phyloP scores from a whole-genome alignment of 1,140 invertebrate genomes.

The Andricus grossulariae region DNA sequence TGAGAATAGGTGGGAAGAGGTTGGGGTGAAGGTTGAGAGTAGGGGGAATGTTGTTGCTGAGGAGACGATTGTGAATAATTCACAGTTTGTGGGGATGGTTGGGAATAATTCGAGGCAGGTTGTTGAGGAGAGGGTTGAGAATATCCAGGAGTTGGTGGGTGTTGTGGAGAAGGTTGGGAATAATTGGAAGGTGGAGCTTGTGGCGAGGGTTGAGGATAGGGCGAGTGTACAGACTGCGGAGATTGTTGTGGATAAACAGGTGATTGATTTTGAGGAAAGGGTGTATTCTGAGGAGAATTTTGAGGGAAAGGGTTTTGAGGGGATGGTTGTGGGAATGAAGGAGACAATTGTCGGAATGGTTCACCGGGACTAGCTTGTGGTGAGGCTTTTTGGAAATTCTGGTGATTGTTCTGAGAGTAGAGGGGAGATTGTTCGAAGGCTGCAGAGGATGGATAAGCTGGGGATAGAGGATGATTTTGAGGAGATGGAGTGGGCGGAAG shows the following conservation, averaged over 20 bases:
- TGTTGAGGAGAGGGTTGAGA: slow-evolving; percentile 54
- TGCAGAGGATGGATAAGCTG: slow-evolving; percentile 68
- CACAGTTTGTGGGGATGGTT: slow-evolving; percentile 44
- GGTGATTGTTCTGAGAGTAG: slow-evolving; percentile 44
- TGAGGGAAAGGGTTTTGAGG: slow-evolving; percentile 55
- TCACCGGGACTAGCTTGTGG: slow-evolving; percentile 57
- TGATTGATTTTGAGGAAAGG: slow-evolving; percentile 50
- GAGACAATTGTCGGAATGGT: slow-evolving; percentile 49
- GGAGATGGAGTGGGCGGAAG: slow-evolving; percentile 72
- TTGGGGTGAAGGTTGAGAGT: slow-evolving; percentile 65
- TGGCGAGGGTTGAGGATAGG: slow-evolving; percentile 64
- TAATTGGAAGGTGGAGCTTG: slow-evolving; percentile 59
- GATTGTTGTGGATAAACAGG: slow-evolving; percentile 66
- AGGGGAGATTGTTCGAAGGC: slow-evolving; percentile 63
- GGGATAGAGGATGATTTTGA: slow-evolving; percentile 70
- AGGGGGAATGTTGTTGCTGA: slow-evolving; percentile 51
- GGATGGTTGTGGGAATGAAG: slow-evolving; percentile 59
- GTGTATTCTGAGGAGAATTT: slow-evolving; percentile 45
- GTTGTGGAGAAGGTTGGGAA: slow-evolving; percentile 59
- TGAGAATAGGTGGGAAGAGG: slow-evolving; percentile 59
- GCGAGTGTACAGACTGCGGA: slow-evolving; percentile 63
- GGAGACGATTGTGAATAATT: slow-evolving; percentile 45
- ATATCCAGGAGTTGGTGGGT: slow-evolving; percentile 50
- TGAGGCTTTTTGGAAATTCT: slow-evolving; percentile 42
- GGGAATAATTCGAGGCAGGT: slow-evolving; percentile 47